Conservation (phyloP, 1,140 invertebrate genomes). For the Drosophila lini region DNA sequence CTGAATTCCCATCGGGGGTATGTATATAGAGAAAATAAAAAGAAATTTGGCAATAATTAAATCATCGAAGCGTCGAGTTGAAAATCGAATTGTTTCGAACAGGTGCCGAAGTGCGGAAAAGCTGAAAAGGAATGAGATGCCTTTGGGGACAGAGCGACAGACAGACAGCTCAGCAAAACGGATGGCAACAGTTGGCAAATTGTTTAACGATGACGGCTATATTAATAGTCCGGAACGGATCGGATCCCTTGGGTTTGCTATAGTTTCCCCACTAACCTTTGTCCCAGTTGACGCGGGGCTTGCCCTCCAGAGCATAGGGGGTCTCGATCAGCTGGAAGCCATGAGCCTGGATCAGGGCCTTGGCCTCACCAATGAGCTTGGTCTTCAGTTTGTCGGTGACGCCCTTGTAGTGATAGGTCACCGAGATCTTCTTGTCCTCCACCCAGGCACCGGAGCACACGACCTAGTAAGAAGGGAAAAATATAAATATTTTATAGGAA, state of each 20-base stretch:
- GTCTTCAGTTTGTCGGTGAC: slow-evolving; percentile 89
- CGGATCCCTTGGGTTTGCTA: background rate
- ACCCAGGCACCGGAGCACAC: slow-evolving; percentile 95
- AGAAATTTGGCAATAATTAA: slow-evolving; percentile 70
- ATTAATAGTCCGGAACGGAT: slow-evolving; percentile 29
- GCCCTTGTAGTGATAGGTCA: slow-evolving; percentile 95
- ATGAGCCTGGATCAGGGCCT: slow-evolving; percentile 89
- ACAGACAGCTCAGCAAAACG: slow-evolving; percentile 48
- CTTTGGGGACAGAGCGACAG: slow-evolving; percentile 45
- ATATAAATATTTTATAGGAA: background rate
- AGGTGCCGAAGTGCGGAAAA: slow-evolving; percentile 63
- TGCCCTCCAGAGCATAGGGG: slow-evolving; percentile 94
- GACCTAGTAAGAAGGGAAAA: slow-evolving; percentile 85
- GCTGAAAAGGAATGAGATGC: slow-evolving; percentile 35
- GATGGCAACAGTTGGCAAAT: slow-evolving; percentile 68
- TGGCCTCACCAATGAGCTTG: slow-evolving; percentile 88
- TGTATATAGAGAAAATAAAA: slow-evolving; percentile 41
- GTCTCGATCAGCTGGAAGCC: slow-evolving; percentile 92
- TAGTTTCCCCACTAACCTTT: slow-evolving; percentile 86
- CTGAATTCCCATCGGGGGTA: slow-evolving; percentile 16
- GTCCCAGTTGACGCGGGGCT: slow-evolving; percentile 95
- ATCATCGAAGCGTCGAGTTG: slow-evolving; percentile 69
- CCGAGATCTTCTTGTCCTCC: slow-evolving; percentile 94
- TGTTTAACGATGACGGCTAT: slow-evolving; percentile 43
- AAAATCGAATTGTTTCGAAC: slow-evolving; percentile 79